A percentile compares a stretch with the other conserved stretches of the same genome.
phyloP scores from a whole-genome alignment of 2,888 invertebrate species.

The Melolontha melolontha region DNA sequence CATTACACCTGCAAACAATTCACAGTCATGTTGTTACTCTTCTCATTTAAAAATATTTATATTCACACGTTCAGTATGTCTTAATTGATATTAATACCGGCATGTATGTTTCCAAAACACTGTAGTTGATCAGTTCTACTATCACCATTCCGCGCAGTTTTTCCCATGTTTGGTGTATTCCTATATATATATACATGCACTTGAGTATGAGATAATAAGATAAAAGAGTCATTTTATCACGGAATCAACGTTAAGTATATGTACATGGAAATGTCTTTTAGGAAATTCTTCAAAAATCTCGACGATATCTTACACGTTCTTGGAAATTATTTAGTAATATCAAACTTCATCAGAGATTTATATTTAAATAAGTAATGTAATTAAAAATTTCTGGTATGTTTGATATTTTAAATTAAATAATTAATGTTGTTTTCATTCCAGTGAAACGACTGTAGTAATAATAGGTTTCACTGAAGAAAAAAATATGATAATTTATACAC shows the following conservation, averaged over 20 bases:
- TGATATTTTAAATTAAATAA: too few relatives aligned
- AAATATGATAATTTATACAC: too few relatives aligned
- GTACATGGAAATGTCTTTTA: not conserved
- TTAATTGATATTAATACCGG: constrained; percentile 28
- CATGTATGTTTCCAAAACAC: constrained; percentile 17
- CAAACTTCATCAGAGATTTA: not conserved
- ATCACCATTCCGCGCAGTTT: not conserved
- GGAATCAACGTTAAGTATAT: too few relatives aligned
- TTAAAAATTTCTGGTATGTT: too few relatives aligned
- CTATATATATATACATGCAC: not conserved
- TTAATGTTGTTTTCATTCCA: too few relatives aligned
- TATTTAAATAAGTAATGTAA: too few relatives aligned
- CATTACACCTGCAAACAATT: constrained; percentile 35
- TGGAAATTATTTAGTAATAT: constrained; percentile 9
- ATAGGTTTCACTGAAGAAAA: too few relatives aligned
- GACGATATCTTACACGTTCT: constrained; percentile 7
- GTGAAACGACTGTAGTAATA: too few relatives aligned
- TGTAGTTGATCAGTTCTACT: constrained; percentile 5
- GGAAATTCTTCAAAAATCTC: constrained; percentile 13
- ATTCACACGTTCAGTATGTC: constrained; percentile 32
- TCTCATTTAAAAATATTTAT: constrained; percentile 39
- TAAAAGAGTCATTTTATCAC: too few relatives aligned
- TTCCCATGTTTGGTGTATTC: not conserved
- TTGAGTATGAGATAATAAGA: not conserved
- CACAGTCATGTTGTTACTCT: constrained; percentile 34